Base-by-base conservation (phyloP, 2,888 invertebrate genomes). In the Slavum lentiscoides region DNA sequence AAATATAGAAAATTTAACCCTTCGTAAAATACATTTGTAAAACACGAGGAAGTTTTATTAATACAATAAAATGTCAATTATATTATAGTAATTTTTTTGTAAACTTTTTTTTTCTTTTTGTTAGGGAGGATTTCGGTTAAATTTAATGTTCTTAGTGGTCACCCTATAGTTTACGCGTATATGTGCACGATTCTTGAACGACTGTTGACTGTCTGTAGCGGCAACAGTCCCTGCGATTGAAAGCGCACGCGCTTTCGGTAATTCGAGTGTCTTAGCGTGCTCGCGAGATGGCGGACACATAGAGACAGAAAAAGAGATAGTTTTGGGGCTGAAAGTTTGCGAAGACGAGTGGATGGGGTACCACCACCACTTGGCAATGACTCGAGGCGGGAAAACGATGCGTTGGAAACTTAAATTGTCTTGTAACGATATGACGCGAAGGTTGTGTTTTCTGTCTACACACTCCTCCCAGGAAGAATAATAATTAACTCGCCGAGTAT, bases 381-480 rank as follows among this genome's bases (percentile, higher is more conserved):
- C 77, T 70, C 39, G 70, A 62, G 39, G 69, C 2, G 2, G 30
- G 30, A 30, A 70, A 77, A 70, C 53, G 77, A 70, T 62, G 8
- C 70, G 4, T 53, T 70, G 77, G 70, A 77, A 77, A 77, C 70
- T 55, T 77, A 70, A 70, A 77, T 64, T 77, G 62, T 70, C 62
- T 62, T 39, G 69, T 76, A 69, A 76, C 61, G 70, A 70, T 70
- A 77, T 69, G 37, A 61, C 21, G 73, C 30, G 43, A 64, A 9
- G n/a, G 55, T 55, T 4, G 30, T 67, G 37, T 77, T 66, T 58
- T n/a, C n/a, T n/a, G 37, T 62, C 64, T 30, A 1, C 30, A 30
- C 4, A 2, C 30, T 4, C 30, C 30, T 30, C 37, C 39, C 62
- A 17, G 62, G 23, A 77, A 62, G 62, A 70, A 70, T 30, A 30